Evolutionary conservation across 2,888 invertebrate species (phyloP).

Genomic region (Caenorhabditis sp.): DNA sequence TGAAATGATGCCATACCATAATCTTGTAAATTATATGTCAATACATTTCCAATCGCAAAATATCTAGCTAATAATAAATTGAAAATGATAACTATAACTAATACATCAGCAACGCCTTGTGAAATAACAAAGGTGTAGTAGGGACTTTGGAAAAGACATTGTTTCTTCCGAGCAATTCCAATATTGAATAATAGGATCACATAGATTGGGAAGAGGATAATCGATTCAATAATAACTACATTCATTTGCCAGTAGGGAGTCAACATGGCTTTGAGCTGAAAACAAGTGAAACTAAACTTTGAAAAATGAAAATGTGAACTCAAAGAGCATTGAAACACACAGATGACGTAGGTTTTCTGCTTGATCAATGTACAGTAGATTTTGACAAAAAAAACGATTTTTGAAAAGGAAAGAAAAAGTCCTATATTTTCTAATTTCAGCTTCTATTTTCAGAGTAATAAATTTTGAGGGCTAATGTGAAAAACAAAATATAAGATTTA

Average conservation of each 20-base stretch:
- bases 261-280: conserved; percentile 2
- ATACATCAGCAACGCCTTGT: conserved; percentile 15
- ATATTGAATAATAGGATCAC: conserved; percentile 10
- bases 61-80: conserved; percentile 18
- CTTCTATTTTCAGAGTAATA: too few relatives aligned
- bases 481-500: too few relatives aligned
- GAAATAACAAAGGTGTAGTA: conserved; percentile 22
- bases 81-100: conserved; percentile 9
- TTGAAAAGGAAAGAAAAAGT: too few relatives aligned
- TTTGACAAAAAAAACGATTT: too few relatives aligned
- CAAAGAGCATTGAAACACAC: too few relatives aligned
- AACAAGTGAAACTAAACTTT: background rate
- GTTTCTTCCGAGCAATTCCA: conserved; percentile 6
- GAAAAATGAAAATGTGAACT: background rate
- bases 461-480: too few relatives aligned
- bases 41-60: conserved; percentile 11
- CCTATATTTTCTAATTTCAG: too few relatives aligned
- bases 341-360: too few relatives aligned
- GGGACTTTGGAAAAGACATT: conserved; percentile 5
- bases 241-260: conserved; percentile 33
- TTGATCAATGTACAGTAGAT: too few relatives aligned
- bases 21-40: conserved; percentile 8
- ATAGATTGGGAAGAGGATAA: conserved; percentile 18
- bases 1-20: conserved; percentile 20
- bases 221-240: conserved; percentile 6